Evolutionary conservation across 2,113 vertebrate species (phyloP), one percentile per base, ranked within the genome.

Genomic region (Lutjanus erythropterus): DNA sequence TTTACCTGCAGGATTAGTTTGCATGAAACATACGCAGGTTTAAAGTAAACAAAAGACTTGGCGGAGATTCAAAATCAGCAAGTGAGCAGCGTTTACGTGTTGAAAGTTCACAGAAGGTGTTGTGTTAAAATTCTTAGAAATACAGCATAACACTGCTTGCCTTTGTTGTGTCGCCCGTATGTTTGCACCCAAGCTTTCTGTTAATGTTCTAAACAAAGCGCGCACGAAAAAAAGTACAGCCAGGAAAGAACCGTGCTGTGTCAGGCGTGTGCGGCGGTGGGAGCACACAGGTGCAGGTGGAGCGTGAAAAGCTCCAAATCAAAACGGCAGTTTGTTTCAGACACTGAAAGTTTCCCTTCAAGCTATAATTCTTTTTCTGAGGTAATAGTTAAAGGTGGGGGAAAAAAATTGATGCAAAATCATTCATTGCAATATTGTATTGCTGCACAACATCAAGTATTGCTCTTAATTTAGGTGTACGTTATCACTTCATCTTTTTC

Each of bases 91-190:
- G 25, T 71, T n/a, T 37, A 18, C 31, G 12, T 60, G 66, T 31
- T 37, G 11, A n/a, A 42, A 74, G 37, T 52, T 23, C 12, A 2
- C 5, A 21, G 2, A n/a, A n/a, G 18, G 5, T 27, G 25, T 23
- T 42, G 16, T 29, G 21, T 49, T 47, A 19, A 49, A n/a, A 37
- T 75, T 80, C 49, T 71, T 33, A 37, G 58, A 55, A 44, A 31
- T 39, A 25, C 19, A 29, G 59, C 31, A 31, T 27, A 7, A n/a
- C 46, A n/a, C 18, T 58, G 12, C 15, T n/a, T 1, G 29, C 6
- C 46, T 70, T 35, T 33, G 39, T 35, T 29, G 11, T 47, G 18
- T 50, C 4, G 3, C 19, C 16, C 16, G 14, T 2, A 14, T 75
- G 59, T 80, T 71, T 49, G 5, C 61, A 27, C 41, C 15, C 12